Evolutionary conservation across 2,888 invertebrate species (phyloP), one percentile per base, ranked within the genome.

Genomic region (Agonopterix arenella): DNA sequence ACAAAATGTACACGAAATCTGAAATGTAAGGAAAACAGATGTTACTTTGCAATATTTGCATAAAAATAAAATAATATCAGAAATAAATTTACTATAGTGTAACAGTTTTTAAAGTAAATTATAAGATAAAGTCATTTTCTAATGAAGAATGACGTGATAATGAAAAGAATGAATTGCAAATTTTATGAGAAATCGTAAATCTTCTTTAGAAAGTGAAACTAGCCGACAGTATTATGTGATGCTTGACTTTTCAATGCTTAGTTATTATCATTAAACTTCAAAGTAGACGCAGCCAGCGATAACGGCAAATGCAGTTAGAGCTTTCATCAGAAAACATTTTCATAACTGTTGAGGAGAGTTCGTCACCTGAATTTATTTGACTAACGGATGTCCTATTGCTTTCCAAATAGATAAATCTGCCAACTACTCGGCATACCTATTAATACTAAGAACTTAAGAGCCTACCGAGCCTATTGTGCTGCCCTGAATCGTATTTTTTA

Each of bases 121-220:
- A 28, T 5, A 28, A 28, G 28, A 28, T 4, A 7, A 28, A 28
- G 7, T 28, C 5, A 28, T 28, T 28, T 28, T 28, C 28, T 28
- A 28, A 28, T 28, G 28, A 28, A 28, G 44, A 40, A 10, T 40
- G 42, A 41, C 41, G 41, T 11, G 28, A 36, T 13, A 44, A 48
- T 43, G 13, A 42, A 7, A 36, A 36, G 54, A 54, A 57, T 61
- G 62, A 61, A 57, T 56, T 53, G 50, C 56, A 56, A 61, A 52
- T 57, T 58, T 46, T 49, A 43, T 46, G 47, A 38, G 50, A 56
- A 56, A 61, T 52, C 50, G 46, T 57, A 54, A 46, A 62, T 57
- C 52, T 57, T 51, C 44, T 57, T 58, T 56, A 58, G 62, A 63
- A 64, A 64, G 60, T 54, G 40, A 28, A 41, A 11, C 41, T 7